Percentiles rank a stretch among this genome's conserved stretches.
Conservation (phyloP, 2,888 invertebrate species). For the Andrena marginata region DNA sequence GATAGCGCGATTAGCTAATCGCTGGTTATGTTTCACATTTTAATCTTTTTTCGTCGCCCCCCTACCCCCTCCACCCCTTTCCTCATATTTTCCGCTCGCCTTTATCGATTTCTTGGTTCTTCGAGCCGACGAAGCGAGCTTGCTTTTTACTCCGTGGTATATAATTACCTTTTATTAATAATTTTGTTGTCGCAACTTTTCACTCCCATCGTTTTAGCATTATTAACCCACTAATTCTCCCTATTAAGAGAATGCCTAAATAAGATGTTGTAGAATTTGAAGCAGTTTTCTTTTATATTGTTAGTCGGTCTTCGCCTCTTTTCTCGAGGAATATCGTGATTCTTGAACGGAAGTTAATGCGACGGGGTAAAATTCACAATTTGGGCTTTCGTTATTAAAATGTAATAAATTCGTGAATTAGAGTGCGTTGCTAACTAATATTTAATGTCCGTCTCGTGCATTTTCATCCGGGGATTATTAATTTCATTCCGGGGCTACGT, state of each 20-base stretch:
- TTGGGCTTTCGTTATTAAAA: too few species aligned
- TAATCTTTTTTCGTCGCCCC: neutral
- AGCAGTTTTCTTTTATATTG: constrained; percentile 10
- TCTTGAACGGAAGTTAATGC: constrained; percentile 13
- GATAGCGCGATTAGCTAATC: constrained; percentile 40
- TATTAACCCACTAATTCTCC: too few species aligned
- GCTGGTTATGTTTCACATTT: constrained; percentile 14
- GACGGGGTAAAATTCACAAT: too few species aligned
- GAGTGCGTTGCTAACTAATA: too few species aligned
- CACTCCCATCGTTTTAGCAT: neutral
- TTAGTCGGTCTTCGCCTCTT: neutral
- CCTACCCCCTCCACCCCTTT: too few species aligned
- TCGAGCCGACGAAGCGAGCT: constrained; percentile 22
- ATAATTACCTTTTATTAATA: constrained; percentile 36
- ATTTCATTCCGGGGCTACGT: constrained; percentile 9
- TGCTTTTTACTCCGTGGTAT: constrained; percentile 16
- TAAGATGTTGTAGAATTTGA: constrained; percentile 21
- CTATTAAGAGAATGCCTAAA: neutral
- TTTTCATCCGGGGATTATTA: neutral
- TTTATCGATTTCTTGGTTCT: constrained; percentile 38
- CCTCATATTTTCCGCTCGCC: constrained; percentile 37
- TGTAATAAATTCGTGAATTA: too few species aligned
- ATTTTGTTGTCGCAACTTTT: constrained; percentile 27
- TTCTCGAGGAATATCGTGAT: constrained; percentile 6
- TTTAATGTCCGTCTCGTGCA: too few species aligned